Evolutionary conservation across 2,113 vertebrate species (phyloP).

Genomic region (Rhizomys pruinosus): DNA sequence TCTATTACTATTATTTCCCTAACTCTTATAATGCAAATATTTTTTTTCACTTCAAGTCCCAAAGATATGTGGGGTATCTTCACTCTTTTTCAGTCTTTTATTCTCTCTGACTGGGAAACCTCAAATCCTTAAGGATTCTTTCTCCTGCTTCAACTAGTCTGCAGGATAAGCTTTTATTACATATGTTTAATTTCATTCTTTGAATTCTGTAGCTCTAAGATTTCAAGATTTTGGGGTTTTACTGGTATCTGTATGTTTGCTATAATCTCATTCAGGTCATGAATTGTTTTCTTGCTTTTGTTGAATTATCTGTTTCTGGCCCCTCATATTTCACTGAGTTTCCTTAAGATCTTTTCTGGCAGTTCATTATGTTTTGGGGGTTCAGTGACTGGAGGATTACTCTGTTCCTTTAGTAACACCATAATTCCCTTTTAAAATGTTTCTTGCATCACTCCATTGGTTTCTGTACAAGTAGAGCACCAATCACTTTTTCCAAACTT

Average conservation of each 20-base stretch:
- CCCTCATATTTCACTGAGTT: background rate
- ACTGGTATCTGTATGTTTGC: background rate
- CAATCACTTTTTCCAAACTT: background rate
- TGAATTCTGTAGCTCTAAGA: background rate
- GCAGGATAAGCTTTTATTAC: background rate
- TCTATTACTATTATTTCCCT: background rate
- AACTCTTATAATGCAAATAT: background rate
- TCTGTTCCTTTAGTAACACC: background rate
- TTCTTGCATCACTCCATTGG: background rate
- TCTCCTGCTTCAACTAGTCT: background rate
- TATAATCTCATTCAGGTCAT: background rate
- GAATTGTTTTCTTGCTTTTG: background rate
- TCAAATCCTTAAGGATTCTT: background rate
- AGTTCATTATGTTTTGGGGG: background rate
- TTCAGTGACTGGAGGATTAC: background rate
- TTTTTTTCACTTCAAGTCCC: background rate
- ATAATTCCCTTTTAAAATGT: background rate
- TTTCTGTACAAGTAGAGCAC: background rate
- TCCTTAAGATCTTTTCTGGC: background rate
- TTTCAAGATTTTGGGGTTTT: background rate
- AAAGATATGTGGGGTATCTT: background rate
- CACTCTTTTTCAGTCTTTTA: background rate
- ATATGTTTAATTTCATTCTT: background rate
- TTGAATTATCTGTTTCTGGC: background rate
- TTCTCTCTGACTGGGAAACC: background rate